phyloP scores from a whole-genome alignment of 2,888 invertebrate species.

The Bellardia bayeri region DNA sequence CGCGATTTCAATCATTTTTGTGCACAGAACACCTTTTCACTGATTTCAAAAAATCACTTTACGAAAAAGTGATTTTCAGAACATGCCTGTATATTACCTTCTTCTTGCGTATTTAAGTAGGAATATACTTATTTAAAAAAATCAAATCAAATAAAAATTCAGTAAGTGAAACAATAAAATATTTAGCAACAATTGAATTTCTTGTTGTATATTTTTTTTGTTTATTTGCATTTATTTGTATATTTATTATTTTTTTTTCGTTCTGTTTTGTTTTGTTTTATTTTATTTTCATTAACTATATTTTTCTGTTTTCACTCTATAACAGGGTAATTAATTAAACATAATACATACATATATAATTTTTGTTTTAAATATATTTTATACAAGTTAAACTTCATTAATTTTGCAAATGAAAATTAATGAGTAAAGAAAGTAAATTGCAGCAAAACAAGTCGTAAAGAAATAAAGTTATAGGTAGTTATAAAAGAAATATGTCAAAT shows the following conservation, averaged over 20 bases:
- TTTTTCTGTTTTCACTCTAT: slow-evolving; percentile 42
- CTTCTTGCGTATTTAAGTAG: slow-evolving; percentile 54
- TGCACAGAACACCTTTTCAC: too few relatives aligned
- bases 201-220: slow-evolving; percentile 36
- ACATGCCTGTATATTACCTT: slow-evolving; percentile 57
- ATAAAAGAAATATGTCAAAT: slow-evolving; percentile 52
- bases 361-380: slow-evolving; percentile 53
- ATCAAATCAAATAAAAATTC: slow-evolving; percentile 61
- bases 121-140: slow-evolving; percentile 68
- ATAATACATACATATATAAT: slow-evolving; percentile 13
- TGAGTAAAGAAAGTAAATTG: slow-evolving; percentile 13
- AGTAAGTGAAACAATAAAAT: slow-evolving; percentile 63
- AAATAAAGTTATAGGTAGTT: slow-evolving; percentile 21
- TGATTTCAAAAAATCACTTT: too few relatives aligned
- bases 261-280: background rate
- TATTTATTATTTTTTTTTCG: background rate
- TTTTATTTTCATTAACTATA: slow-evolving; percentile 57
- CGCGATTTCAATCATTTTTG: too few relatives aligned
- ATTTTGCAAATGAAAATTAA: slow-evolving; percentile 39
- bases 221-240: slow-evolving; percentile 36
- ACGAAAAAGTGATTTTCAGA: too few relatives aligned
- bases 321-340: slow-evolving; percentile 44
- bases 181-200: slow-evolving; percentile 67
- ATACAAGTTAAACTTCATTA: slow-evolving; percentile 58
- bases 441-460: slow-evolving; percentile 11